These are phyloP conservation scores for Ceratosolen fusciceps DNA, from an alignment of 1,140 invertebrate genomes.

Conservation along the genomic window DNA sequence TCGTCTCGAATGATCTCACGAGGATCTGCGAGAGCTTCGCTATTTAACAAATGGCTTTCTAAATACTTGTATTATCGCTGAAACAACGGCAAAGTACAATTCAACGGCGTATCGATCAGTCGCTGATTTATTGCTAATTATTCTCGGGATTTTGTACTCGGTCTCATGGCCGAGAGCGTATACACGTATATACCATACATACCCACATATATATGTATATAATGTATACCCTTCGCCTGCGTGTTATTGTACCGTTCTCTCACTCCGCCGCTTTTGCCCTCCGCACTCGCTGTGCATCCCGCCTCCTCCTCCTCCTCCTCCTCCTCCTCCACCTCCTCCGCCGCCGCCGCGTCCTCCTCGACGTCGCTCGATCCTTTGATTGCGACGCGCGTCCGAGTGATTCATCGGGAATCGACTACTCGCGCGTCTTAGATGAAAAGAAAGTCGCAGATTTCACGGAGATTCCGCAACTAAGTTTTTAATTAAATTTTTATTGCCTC, in stretches of 20 bases:
- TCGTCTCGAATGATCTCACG: neutral
- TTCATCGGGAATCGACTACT: constrained; percentile 50
- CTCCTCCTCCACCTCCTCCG: neutral
- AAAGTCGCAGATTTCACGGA: constrained; percentile 23
- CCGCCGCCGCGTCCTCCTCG: neutral
- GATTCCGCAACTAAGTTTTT: constrained; percentile 5
- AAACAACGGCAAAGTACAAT: constrained; percentile 46
- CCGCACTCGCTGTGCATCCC: too few relatives aligned
- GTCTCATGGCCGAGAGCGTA: constrained; percentile 52
- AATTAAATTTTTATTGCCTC: constrained; percentile 6
- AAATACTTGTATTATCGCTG: constrained; percentile 47
- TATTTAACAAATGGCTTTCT: constrained; percentile 47
- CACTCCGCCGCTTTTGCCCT: too few relatives aligned
- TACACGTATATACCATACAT: too few relatives aligned
- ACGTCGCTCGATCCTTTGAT: constrained; percentile 1
- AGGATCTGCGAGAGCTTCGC: neutral
- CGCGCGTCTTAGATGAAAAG: constrained; percentile 19
- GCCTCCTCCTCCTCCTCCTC: too few relatives aligned
- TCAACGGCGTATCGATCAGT: constrained; percentile 49
- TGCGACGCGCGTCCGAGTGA: constrained; percentile 36
- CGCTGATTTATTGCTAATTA: constrained; percentile 58
- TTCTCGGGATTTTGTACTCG: constrained; percentile 41
- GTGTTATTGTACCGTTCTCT: too few relatives aligned
- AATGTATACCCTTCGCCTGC: neutral
- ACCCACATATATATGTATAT: too few relatives aligned